phyloP scores from a whole-genome alignment of 2,888 invertebrate species.

The Prosapia bicincta region DNA sequence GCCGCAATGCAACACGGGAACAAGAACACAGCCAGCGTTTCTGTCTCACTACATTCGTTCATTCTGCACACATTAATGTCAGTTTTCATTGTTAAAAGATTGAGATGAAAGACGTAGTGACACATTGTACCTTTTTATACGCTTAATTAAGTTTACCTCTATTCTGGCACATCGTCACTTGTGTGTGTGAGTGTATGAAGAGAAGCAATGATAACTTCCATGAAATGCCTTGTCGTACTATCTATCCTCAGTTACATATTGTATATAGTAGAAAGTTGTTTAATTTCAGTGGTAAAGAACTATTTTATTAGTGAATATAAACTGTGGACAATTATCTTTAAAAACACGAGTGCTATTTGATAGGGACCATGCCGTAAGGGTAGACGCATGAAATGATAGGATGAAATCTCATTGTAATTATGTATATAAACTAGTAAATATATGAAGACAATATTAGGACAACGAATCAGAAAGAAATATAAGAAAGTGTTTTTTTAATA shows the following conservation, averaged over 20 bases:
- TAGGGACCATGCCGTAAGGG: too few species aligned
- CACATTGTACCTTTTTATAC: background rate
- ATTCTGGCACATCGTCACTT: background rate
- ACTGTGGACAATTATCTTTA: too few species aligned
- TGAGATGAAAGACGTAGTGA: slow-evolving; percentile 17
- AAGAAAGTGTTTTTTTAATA: background rate
- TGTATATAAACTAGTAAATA: background rate
- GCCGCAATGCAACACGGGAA: slow-evolving; percentile 70
- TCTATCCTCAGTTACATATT: background rate
- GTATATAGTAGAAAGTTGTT: background rate
- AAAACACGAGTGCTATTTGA: too few species aligned
- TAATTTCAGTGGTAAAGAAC: too few species aligned
- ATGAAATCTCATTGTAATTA: background rate
- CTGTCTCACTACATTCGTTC: slow-evolving; percentile 31
- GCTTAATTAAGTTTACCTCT: background rate
- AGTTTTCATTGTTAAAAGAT: slow-evolving; percentile 13
- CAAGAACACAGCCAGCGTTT: slow-evolving; percentile 42
- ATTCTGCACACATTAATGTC: background rate
- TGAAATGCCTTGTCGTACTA: background rate
- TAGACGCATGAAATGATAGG: too few species aligned
- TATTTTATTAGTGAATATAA: too few species aligned
- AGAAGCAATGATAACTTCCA: background rate
- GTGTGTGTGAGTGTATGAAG: background rate
- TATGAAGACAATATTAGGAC: background rate
- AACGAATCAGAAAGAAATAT: background rate